Evolutionary conservation across 2,888 invertebrate genomes (phyloP).

Genomic region (Brachycybe producta): DNA sequence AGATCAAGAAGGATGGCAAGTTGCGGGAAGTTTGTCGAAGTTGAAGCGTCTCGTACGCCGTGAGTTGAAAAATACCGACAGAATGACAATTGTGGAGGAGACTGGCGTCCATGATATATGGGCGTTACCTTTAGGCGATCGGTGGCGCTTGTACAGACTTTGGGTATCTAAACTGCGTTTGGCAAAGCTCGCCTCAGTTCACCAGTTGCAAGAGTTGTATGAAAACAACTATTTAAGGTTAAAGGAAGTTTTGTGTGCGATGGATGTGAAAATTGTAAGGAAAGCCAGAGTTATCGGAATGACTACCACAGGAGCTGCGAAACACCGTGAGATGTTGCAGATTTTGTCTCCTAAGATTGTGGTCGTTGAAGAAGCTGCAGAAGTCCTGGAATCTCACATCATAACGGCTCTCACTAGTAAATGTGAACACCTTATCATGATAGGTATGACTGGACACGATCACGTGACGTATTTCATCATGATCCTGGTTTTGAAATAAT

Average conservation of each 20-base stretch:
- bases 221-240: neutral
- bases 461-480: no score
- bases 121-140: conserved; percentile 26
- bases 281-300: conserved; percentile 24
- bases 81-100: conserved; percentile 17
- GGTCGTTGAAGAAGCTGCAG: conserved; percentile 74
- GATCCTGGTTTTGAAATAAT: no score
- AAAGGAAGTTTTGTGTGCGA: conserved; percentile 5
- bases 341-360: conserved; percentile 25
- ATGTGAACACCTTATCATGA: conserved; percentile 65
- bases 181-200: neutral
- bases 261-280: conserved; percentile 18
- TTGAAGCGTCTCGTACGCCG: neutral
- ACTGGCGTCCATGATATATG: conserved; percentile 24
- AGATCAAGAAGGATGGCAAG: neutral
- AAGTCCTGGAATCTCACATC: conserved; percentile 74
- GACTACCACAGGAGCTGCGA: conserved; percentile 29
- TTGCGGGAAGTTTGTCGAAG: neutral
- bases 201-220: neutral
- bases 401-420: conserved; percentile 55
- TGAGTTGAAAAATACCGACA: conserved; percentile 19
- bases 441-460: no score
- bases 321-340: conserved; percentile 23
- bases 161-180: conserved; percentile 28
- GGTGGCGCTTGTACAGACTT: conserved; percentile 37